Base-by-base conservation (phyloP, 2,113 vertebrate genomes). In the Mesembrinibis cayennensis region DNA sequence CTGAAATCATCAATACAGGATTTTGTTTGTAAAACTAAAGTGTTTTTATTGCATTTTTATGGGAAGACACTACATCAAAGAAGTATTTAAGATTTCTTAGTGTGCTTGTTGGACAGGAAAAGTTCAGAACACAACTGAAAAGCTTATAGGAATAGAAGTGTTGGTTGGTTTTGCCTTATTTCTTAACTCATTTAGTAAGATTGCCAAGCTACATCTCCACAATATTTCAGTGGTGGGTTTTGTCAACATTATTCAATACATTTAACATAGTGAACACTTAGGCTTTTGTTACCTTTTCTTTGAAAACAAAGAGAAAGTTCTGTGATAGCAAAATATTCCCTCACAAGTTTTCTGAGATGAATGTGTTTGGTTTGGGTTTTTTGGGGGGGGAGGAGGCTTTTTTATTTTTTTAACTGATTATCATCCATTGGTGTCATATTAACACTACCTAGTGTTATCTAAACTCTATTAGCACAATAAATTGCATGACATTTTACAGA, bases 321-420 rank as follows among this genome's bases (percentile, higher is more conserved):
- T 26, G 22, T 63, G 49, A 14, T 18, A 50, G 21, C 10, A 82
- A 63, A 82, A 29, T 4, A 63, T 45, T 45, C 32, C 47, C 14
- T 62, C 12, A 13, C 9, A 78, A 61, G 1, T 73, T 52, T 72
- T 63, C 40, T 63, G 42, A 71, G 40, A 56, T 67, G 50, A 52
- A 63, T 16, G 16, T 53, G 17, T 26, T 45, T 9, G 16, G 38
- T 13, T 71, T 18, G 10, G 16, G 30, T 1, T 2, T 11, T 23
- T 45, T 56, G 27, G 8, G 3, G 6, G 6, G 13, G 4, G 3
- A 4, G 7, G 4, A 4, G 13, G 6, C 2, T 11, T n/a, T 67
- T 49, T 58, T 71, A 25, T 22, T 34, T 50, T 34, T 30, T 13
- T 12, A 70, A 7, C 13, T 13, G 36, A 44, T n/a, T 44, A 52